These are phyloP conservation scores for Macrophya annulata DNA, from an alignment of 2,888 invertebrate species.

Conservation along the genomic window DNA sequence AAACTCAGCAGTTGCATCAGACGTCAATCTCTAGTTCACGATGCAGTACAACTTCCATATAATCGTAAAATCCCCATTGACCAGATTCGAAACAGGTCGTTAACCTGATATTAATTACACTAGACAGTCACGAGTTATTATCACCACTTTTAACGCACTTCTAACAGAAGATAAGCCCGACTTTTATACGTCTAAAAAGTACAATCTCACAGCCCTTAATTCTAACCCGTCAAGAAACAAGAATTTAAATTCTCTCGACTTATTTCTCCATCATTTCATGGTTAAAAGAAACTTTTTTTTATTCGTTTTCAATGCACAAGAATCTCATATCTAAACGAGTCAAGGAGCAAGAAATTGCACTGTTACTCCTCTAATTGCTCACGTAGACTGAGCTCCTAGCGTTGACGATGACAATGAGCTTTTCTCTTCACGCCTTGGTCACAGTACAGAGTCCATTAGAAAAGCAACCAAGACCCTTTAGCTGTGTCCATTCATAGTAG, in stretches of 20 bases:
- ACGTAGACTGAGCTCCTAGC: constrained; percentile 46
- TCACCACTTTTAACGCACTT: constrained; percentile 29
- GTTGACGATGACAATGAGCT: constrained; percentile 49
- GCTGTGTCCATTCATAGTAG: constrained; percentile 71
- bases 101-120: constrained; percentile 39
- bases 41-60: constrained; percentile 22
- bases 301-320: not conserved
- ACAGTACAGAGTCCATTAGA: constrained; percentile 63
- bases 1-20: constrained; percentile 8
- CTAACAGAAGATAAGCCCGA: constrained; percentile 2
- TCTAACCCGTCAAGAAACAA: not conserved
- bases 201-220: constrained; percentile 22
- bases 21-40: constrained; percentile 27
- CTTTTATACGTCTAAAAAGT: constrained; percentile 2
- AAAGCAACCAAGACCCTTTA: constrained; percentile 67
- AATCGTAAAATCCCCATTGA: constrained; percentile 48
- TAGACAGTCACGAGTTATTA: constrained; percentile 21
- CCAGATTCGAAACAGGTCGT: constrained; percentile 38
- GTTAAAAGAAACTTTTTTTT: constrained; percentile 43
- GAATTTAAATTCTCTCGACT: not conserved
- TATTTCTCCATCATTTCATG: not conserved
- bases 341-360: not conserved
- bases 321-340: constrained; percentile 24
- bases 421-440: constrained; percentile 10
- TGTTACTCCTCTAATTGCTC: constrained; percentile 29